Base-by-base conservation (phyloP, 2,797 vertebrate genomes). In the Halcyon smyrnensis region DNA sequence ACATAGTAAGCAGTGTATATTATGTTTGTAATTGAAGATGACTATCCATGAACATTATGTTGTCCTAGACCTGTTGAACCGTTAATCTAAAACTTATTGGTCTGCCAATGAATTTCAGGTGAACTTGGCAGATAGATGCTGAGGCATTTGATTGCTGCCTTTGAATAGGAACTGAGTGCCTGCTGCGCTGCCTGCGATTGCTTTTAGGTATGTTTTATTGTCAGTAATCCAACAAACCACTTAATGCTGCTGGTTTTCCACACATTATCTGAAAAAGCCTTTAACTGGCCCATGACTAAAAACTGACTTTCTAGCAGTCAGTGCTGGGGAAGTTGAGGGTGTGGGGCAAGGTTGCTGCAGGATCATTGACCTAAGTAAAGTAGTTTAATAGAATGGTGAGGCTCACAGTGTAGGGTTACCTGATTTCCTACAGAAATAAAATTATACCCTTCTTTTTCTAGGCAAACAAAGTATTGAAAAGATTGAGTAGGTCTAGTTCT, bases 141-240 rank as follows among this genome's bases (percentile, higher is more conserved):
- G 4, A 74, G 39, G 34, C 6, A 18, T 79, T 79, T 67, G 34
- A 76, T 75, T 90, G 25, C 24, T 85, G 45, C 60, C 7, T 68
- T 32, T 18, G 41, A 65, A 68, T 18, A 71, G 50, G 63, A 80
- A 14, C 28, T 34, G 81, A 77, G 32, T 23, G 64, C 34, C 67
- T 70, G 28, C 54, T 56, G 4, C 34, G 69, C 30, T 91, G 23
- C 15, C 17, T 0, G 3, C 20, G 18, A 13, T 39, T n/a, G 32
- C 41, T 81, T 76, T 91, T 82, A 75, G 37, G 12, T 68, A 41
- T 41, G 28, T 87, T 74, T 83, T 83, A 20, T 84, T 93, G 86
- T 89, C 70, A 71, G 39, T 69, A 84, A n/a, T 94, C 90, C 80
- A 93, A 36, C 57, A 95, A 97, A 76, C 64, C 62, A 76, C 76